phyloP scores from a whole-genome alignment of 2,888 invertebrate species.

The Eupeodes luniger region DNA sequence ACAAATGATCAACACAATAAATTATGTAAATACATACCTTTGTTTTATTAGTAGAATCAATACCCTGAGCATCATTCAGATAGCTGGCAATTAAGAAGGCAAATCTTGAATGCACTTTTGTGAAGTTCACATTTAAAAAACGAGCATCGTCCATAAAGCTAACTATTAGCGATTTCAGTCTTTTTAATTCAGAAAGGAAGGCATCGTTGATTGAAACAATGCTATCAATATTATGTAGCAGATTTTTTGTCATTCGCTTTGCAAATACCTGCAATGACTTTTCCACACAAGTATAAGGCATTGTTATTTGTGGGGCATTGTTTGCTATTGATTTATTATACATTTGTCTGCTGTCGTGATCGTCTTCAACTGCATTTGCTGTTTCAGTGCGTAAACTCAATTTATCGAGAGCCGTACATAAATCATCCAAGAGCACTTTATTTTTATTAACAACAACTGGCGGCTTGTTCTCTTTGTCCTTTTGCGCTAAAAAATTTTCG shows the following conservation, averaged over 20 bases:
- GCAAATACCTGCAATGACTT: slow-evolving; percentile 88
- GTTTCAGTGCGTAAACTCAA: slow-evolving; percentile 52
- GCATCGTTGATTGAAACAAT: slow-evolving; percentile 86
- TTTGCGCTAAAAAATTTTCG: slow-evolving; percentile 88
- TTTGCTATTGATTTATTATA: slow-evolving; percentile 64
- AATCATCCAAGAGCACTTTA: slow-evolving; percentile 76
- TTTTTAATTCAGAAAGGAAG: slow-evolving; percentile 88
- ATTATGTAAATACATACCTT: slow-evolving; percentile 77
- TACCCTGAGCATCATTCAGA: slow-evolving; percentile 84
- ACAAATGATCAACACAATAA: neutral
- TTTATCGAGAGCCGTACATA: slow-evolving; percentile 77
- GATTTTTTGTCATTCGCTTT: slow-evolving; percentile 88
- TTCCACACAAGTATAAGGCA: slow-evolving; percentile 86
- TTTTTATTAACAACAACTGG: slow-evolving; percentile 56
- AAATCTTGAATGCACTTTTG: slow-evolving; percentile 87
- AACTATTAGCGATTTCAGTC: slow-evolving; percentile 88
- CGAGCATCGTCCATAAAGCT: slow-evolving; percentile 89
- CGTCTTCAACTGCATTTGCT: slow-evolving; percentile 33
- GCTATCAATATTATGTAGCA: slow-evolving; percentile 86
- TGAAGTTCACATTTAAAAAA: slow-evolving; percentile 87
- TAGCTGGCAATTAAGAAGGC: slow-evolving; percentile 87
- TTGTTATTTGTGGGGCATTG: slow-evolving; percentile 79
- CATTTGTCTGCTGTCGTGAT: slow-evolving; percentile 47
- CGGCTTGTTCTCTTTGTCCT: slow-evolving; percentile 63
- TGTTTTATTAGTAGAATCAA: slow-evolving; percentile 72